Evolutionary conservation across 2,113 vertebrate genomes (phyloP).

Genomic region (Mastomys coucha): DNA sequence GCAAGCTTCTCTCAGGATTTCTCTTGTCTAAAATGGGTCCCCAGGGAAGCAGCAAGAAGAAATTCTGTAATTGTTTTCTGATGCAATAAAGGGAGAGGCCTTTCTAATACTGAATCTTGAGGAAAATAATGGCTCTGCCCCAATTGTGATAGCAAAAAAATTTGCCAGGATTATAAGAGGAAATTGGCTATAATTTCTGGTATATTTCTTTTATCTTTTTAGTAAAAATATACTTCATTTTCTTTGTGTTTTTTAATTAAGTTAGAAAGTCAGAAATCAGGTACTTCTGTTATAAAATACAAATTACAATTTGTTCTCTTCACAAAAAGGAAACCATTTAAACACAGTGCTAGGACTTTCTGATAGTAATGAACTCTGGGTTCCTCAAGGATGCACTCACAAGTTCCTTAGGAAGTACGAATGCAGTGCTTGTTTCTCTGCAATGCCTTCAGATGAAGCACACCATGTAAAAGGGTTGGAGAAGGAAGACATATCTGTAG

Average conservation of each 20-base stretch:
- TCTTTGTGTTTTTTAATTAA: conserved; percentile 7
- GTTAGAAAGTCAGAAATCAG: conserved; percentile 56
- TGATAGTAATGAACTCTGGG: conserved; percentile 21
- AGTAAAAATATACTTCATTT: conserved; percentile 54
- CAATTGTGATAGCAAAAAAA: conserved; percentile 38
- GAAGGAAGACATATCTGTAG: conserved; percentile 38
- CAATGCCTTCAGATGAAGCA: conserved; percentile 3
- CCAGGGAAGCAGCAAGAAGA: neutral
- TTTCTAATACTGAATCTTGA: conserved; percentile 56
- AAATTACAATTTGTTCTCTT: conserved; percentile 37
- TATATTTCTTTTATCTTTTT: conserved; percentile 35
- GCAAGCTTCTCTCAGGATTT: conserved; percentile 58
- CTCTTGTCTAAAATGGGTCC: conserved; percentile 50
- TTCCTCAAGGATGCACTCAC: conserved; percentile 27
- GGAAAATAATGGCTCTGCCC: conserved; percentile 57
- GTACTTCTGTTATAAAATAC: conserved; percentile 51
- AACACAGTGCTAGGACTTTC: conserved; percentile 41
- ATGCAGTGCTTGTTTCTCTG: conserved; percentile 7
- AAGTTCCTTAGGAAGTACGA: conserved; percentile 34
- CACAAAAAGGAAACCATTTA: conserved; percentile 39
- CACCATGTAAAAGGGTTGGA: neutral
- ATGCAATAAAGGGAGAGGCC: conserved; percentile 46
- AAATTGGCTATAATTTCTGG: conserved; percentile 45
- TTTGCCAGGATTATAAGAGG: conserved; percentile 36
- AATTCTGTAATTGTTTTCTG: conserved; percentile 32